Evolutionary conservation across 2,888 invertebrate species (phyloP).

Genomic region (Lepidochrysops patricia): DNA sequence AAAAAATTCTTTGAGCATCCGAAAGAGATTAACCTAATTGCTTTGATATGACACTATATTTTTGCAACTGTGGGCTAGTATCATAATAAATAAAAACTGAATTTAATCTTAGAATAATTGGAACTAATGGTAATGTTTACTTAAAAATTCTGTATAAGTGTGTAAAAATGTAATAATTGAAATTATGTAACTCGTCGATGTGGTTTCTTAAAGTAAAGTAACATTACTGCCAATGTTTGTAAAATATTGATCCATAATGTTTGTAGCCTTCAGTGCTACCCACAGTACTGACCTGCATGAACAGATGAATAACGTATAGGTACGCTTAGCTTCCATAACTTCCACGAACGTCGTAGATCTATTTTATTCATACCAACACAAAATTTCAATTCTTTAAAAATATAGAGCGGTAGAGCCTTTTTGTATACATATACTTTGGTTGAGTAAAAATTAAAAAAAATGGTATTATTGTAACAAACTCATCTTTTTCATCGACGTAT

Average conservation of each 20-base stretch:
- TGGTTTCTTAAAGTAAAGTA: not conserved
- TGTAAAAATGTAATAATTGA: too few relatives aligned
- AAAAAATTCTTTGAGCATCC: too few relatives aligned
- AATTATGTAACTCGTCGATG: too few relatives aligned
- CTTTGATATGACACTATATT: not conserved
- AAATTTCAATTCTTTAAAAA: not conserved
- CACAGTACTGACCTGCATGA: not conserved
- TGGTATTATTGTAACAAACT: too few relatives aligned
- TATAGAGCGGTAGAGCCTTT: too few relatives aligned
- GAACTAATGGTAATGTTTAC: too few relatives aligned
- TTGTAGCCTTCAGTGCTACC: not conserved
- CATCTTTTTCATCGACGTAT: too few relatives aligned
- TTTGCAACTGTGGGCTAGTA: not conserved
- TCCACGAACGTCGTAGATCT: not conserved
- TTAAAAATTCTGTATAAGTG: too few relatives aligned
- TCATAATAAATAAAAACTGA: too few relatives aligned
- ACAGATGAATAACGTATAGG: not conserved
- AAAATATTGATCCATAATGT: not conserved
- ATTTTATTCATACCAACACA: not conserved
- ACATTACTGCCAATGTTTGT: not conserved
- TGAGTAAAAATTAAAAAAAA: too few relatives aligned
- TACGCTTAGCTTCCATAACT: not conserved
- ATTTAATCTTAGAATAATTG: too few relatives aligned
- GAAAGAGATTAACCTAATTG: not conserved
- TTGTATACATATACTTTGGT: too few relatives aligned